These are phyloP conservation scores for Xiphias gladius DNA, from an alignment of 2,113 vertebrate species.

Conservation along the genomic window DNA sequence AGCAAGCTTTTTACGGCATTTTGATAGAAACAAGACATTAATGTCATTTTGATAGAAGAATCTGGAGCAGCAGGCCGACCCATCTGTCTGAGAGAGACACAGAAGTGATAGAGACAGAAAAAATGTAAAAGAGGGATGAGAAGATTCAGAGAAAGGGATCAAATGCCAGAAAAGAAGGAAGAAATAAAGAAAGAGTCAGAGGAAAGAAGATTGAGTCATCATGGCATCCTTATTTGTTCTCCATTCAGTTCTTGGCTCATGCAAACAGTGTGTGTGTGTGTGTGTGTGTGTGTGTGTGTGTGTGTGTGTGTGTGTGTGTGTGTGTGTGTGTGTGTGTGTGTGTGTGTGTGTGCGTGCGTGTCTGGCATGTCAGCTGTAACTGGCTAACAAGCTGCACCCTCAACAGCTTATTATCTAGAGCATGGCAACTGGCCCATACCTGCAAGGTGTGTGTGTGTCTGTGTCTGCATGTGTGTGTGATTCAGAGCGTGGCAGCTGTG, in stretches of 20 bases:
- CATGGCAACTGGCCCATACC: conserved; percentile 79
- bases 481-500: conserved; percentile 82
- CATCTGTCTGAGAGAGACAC: conserved; percentile 59
- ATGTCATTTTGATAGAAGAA: conserved; percentile 71
- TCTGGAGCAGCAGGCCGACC: conserved; percentile 57
- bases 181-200: conserved; percentile 30
- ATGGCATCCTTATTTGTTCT: conserved; percentile 36
- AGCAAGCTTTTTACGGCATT: conserved; percentile 40
- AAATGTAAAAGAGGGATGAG: background rate
- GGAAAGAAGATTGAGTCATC: conserved; percentile 60
- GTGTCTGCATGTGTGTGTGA: conserved; percentile 59
- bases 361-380: conserved; percentile 72
- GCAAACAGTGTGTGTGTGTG: background rate
- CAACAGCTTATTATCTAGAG: conserved; percentile 79
- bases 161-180: background rate
- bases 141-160: background rate
- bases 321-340: conserved; percentile 30
- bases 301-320: conserved; percentile 19
- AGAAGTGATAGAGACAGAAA: conserved; percentile 7
- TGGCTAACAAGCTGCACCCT: conserved; percentile 75
- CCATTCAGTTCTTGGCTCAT: conserved; percentile 40
- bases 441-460: conserved; percentile 71
- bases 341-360: conserved; percentile 44
- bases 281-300: background rate
- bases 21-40: background rate